Conservation (phyloP, 2,113 vertebrate genomes). For the Malaclemys terrapin region DNA sequence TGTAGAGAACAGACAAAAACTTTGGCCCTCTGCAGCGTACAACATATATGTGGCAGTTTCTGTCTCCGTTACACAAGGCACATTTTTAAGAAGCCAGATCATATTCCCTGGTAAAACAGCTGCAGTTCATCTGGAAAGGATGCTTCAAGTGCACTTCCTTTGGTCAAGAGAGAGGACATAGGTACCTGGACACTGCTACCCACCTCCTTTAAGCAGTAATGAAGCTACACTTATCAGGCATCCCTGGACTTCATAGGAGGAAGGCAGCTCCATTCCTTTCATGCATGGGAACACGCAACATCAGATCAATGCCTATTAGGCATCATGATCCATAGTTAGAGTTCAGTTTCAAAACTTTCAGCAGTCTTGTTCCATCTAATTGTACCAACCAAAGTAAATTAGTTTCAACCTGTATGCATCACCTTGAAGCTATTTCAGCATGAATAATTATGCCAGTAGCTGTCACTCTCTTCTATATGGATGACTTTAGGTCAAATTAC, state of each 20-base stretch:
- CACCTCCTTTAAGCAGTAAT: not conserved
- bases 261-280: not conserved
- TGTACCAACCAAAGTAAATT: not conserved
- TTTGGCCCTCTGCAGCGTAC: not conserved
- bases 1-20: not conserved
- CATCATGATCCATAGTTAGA: not conserved
- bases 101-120: not conserved
- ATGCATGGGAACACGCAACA: not conserved
- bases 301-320: not conserved
- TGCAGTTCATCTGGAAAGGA: accelerated
- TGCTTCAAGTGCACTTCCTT: not conserved
- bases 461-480: not conserved
- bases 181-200: accelerated
- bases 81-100: not conserved
- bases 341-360: not conserved
- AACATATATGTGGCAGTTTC: accelerated
- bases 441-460: not conserved
- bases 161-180: not conserved
- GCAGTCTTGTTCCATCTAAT: not conserved
- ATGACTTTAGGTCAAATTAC: not conserved
- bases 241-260: not conserved
- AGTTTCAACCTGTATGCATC: not conserved
- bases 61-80: not conserved
- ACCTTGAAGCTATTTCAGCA: not conserved
- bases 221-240: not conserved